A percentile compares a stretch with the other conserved stretches of the same genome.
Conservation (phyloP, 1,140 invertebrate genomes). For the Vanessa tameamea region DNA sequence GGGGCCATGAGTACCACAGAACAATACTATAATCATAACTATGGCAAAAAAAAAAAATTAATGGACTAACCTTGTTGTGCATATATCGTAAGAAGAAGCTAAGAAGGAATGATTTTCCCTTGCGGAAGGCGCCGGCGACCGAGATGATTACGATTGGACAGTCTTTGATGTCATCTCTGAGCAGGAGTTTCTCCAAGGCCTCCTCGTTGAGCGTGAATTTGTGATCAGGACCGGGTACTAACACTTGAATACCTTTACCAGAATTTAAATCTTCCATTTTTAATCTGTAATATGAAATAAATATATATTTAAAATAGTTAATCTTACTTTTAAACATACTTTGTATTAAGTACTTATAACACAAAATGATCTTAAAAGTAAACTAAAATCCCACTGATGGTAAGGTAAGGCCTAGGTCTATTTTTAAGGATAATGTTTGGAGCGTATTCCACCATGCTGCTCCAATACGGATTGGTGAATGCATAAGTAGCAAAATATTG, state of each 20-base stretch:
- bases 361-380: too few species aligned
- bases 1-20: too few species aligned
- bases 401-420: too few species aligned
- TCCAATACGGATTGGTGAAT: too few species aligned
- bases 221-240: conserved; percentile 92
- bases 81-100: conserved; percentile 96
- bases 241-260: conserved; percentile 84
- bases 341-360: too few species aligned
- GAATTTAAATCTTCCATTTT: conserved; percentile 34
- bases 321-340: too few species aligned
- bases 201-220: conserved; percentile 95
- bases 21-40: too few species aligned
- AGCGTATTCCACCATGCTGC: too few species aligned
- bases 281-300: conserved; percentile 13
- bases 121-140: conserved; percentile 97
- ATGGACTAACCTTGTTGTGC: conserved; percentile 73
- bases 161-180: conserved; percentile 80
- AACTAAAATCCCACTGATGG: too few species aligned
- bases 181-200: conserved; percentile 90
- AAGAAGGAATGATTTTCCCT: conserved; percentile 96
- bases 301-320: background rate
- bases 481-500: too few species aligned
- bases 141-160: conserved; percentile 94
- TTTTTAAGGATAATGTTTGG: too few species aligned
- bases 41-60: too few species aligned